A percentile compares a stretch with the other conserved stretches of the same genome.
These are phyloP conservation scores for Riptortus pedestris DNA, from an alignment of 1,140 invertebrate species.

Conservation along the genomic window DNA sequence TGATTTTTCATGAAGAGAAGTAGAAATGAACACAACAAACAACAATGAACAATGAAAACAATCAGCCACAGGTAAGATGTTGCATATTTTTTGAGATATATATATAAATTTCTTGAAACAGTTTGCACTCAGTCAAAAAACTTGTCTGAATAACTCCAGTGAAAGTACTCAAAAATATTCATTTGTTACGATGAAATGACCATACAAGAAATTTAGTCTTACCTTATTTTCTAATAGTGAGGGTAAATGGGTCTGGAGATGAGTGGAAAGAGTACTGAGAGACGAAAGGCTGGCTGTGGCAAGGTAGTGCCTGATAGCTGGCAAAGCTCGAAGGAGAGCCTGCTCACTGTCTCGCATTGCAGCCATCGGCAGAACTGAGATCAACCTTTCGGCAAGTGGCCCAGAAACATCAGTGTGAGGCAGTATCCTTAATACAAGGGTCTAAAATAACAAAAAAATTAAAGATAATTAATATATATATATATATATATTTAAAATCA, in stretches of 20 bases:
- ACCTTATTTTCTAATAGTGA: slow-evolving; percentile 19
- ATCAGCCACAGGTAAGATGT: too few species aligned
- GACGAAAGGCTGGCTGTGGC: not conserved
- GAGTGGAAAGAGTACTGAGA: not conserved
- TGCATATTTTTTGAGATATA: too few species aligned
- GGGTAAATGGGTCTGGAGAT: slow-evolving; percentile 9
- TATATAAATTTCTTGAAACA: too few species aligned
- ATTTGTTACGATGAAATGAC: too few species aligned
- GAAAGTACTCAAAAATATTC: too few species aligned
- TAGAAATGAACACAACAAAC: too few species aligned
- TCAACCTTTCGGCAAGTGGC: slow-evolving; percentile 16
- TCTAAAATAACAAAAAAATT: slow-evolving; percentile 17
- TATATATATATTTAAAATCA: not conserved
- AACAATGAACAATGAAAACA: too few species aligned
- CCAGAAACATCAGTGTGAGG: slow-evolving; percentile 22
- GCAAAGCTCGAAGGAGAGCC: slow-evolving; percentile 20
- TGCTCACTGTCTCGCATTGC: slow-evolving; percentile 24
- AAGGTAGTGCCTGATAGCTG: slow-evolving; percentile 24
- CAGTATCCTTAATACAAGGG: slow-evolving; percentile 22
- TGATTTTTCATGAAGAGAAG: too few species aligned
- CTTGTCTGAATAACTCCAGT: too few species aligned
- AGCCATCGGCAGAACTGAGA: slow-evolving; percentile 16
- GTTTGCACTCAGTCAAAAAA: too few species aligned
- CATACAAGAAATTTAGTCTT: too few species aligned
- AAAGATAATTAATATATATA: not conserved